These are phyloP conservation scores for Geodia barretti DNA, from an alignment of 37 sponge, comb jelly and placozoan species.

Conservation along the genomic window DNA sequence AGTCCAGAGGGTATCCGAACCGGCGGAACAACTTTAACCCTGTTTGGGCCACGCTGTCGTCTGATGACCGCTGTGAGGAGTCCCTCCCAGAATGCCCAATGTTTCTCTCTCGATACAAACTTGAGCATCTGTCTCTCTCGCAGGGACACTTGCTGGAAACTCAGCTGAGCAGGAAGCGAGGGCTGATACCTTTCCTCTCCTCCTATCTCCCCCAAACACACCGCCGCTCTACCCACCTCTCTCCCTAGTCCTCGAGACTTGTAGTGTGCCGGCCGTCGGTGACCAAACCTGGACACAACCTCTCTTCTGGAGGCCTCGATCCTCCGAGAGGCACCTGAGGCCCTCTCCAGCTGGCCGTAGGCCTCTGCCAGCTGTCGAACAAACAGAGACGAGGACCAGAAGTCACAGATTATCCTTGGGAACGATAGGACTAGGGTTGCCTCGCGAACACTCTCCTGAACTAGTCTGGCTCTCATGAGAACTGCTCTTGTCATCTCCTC, in stretches of 20 bases:
- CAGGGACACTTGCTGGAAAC: conserved; percentile 69
- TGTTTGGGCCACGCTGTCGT: conserved; percentile 47
- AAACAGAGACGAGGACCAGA: conserved; percentile 83
- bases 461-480: conserved; percentile 57
- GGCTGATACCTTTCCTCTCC: not conserved
- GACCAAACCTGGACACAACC: not conserved
- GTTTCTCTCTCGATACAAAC: conserved; percentile 53
- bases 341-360: conserved; percentile 64
- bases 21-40: conserved; percentile 76
- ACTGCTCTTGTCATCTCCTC: not conserved
- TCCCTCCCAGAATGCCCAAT: conserved; percentile 76
- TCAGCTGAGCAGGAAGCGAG: conserved; percentile 21
- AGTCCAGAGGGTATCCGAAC: conserved; percentile 70
- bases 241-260: not conserved
- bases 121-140: conserved; percentile 66
- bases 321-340: conserved; percentile 16
- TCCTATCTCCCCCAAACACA: not conserved
- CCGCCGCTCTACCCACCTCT: not conserved
- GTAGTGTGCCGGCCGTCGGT: not conserved
- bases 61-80: conserved; percentile 64
- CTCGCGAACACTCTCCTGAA: conserved; percentile 38
- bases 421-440: conserved; percentile 70
- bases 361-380: conserved; percentile 62
- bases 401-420: conserved; percentile 72
- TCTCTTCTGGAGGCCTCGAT: conserved; percentile 2